Base-by-base conservation (phyloP, 2,888 invertebrate species). In the Vanessa cardui region DNA sequence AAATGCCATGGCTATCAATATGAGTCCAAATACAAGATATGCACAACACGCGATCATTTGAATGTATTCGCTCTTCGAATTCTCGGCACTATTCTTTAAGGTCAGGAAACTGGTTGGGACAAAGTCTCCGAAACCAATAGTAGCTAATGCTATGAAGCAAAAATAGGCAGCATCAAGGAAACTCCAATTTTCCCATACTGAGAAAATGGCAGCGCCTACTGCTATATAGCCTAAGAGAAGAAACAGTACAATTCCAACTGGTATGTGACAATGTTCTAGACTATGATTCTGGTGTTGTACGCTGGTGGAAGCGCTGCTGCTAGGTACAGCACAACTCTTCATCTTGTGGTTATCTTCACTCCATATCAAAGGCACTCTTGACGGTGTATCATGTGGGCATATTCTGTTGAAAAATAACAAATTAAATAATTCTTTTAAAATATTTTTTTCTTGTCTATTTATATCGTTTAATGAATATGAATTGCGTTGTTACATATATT, bases 1-100 rank as follows among this genome's bases (percentile, higher is more conserved):
- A 80, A 97, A 97, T 65, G 96, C 96, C 96, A 96, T 97, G 12
- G 97, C 97, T 78, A 97, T 96, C 68, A 97, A 91, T 69, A 97
- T 95, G 16, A 97, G 93, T 39, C 97, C 97, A 70, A 97, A 92
- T 72, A 97, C 94, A 73, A 97, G 89, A 83, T 97, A 97, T 15
- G 96, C 94, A 87, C 96, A 96, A 80, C 96, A 96, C 58, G 96
- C 96, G 70, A 96, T 94, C 83, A 97, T 93, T 82, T 96, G 96
- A 61, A 96, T 88, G 77, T 95, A 95, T 76, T 95, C 94, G 78
- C 88, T 92, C 80, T 78, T 91, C 0, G 91, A 85, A 64, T 77
- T 89, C 46, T 92, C 92, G 15, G 89, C 80, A 44, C 76, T 91
- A 60, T 84, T 90, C 80, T 92, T 93, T 5, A 90, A 83, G 12